Percentiles rank a stretch among this genome's conserved stretches.
Evolutionary conservation across 1,140 invertebrate genomes (phyloP).

Genomic region (Drosophila mauritiana): DNA sequence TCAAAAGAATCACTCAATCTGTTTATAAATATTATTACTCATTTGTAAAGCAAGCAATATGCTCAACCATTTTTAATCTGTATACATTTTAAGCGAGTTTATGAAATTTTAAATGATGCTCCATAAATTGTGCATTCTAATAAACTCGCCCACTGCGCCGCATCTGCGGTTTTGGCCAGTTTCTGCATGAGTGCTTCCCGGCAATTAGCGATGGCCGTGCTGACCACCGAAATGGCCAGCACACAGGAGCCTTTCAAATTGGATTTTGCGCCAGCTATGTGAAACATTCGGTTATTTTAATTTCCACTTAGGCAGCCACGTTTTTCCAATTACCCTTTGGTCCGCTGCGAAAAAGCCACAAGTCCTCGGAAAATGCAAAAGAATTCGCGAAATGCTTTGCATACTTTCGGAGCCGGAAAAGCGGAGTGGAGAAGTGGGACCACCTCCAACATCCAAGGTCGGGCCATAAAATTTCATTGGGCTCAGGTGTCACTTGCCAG

Average conservation of each 20-base stretch:
- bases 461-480: conserved; percentile 60
- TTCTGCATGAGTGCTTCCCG: conserved; percentile 32
- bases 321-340: conserved; percentile 36
- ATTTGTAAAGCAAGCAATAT: not conserved
- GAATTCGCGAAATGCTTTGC: conserved; percentile 37
- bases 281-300: conserved; percentile 22
- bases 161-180: conserved; percentile 2
- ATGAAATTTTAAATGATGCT: not conserved
- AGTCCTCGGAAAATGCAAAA: conserved; percentile 1
- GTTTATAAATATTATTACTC: too few relatives aligned
- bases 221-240: conserved; percentile 17
- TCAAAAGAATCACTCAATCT: not conserved
- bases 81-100: not conserved
- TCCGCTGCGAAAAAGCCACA: not conserved
- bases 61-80: too few relatives aligned
- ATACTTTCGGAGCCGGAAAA: conserved; percentile 6
- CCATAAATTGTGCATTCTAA: conserved; percentile 17
- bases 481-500: conserved; percentile 61
- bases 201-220: conserved; percentile 23
- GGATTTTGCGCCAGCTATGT: conserved; percentile 20
- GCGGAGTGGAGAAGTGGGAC: not conserved
- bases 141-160: not conserved
- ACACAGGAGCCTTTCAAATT: conserved; percentile 31
- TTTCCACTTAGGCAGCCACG: conserved; percentile 30
- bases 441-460: conserved; percentile 18